Evolutionary conservation across 2,888 invertebrate genomes (phyloP).

Genomic region (Brassicogethes aeneus): DNA sequence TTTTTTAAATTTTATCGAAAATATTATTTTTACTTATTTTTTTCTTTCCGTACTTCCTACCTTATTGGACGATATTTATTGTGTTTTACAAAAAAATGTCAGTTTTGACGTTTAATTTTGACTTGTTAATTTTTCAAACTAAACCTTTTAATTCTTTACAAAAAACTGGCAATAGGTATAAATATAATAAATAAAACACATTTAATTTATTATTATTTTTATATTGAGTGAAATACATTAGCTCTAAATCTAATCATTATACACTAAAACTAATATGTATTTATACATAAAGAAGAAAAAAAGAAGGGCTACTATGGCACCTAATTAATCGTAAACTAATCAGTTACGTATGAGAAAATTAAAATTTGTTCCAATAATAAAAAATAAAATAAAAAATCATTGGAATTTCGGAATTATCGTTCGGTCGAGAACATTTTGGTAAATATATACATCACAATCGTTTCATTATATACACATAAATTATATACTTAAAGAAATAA

Average conservation of each 20-base stretch:
- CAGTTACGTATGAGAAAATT: neutral
- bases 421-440: conserved; percentile 30
- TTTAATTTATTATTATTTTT: neutral
- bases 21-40: no score
- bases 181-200: neutral
- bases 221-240: conserved; percentile 1
- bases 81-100: no score
- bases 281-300: conserved; percentile 5
- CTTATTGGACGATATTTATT: conserved; percentile 19
- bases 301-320: conserved; percentile 20
- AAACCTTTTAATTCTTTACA: no score
- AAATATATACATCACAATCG: conserved; percentile 35
- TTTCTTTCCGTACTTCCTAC: conserved; percentile 26
- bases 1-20: no score
- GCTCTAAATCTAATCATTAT: neutral
- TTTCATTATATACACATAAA: conserved; percentile 35
- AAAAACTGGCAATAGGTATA: no score
- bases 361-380: conserved; percentile 2
- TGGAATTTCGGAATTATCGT: conserved; percentile 16
- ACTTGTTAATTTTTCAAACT: no score
- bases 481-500: conserved; percentile 8
- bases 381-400: conserved; percentile 11
- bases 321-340: conserved; percentile 14
- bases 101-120: no score
- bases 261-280: conserved; percentile 1